Conservation (phyloP, 1,140 invertebrate species). For the Neotoxoptera formosana region DNA sequence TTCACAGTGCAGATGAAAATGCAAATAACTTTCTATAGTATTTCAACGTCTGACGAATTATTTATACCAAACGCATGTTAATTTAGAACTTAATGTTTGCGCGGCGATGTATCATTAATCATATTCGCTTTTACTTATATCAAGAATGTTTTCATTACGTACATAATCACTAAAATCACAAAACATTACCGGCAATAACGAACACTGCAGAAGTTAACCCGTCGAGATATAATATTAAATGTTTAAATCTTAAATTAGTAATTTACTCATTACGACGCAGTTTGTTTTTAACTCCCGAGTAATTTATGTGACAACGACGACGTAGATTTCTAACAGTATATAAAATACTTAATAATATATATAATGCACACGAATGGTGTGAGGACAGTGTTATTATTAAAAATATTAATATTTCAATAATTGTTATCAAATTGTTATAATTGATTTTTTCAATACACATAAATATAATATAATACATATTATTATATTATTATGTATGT, state of each 20-base stretch:
- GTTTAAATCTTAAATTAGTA: neutral
- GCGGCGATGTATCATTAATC: neutral
- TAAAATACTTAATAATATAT: no score
- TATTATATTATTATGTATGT: neutral
- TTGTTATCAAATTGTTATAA: neutral
- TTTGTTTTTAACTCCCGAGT: neutral
- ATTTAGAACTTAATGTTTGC: neutral
- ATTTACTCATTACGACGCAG: constrained; percentile 21
- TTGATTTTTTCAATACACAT: neutral
- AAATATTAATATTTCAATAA: neutral
- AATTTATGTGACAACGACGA: no score
- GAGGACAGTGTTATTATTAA: neutral
- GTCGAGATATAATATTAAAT: neutral
- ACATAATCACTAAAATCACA: neutral
- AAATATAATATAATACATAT: neutral
- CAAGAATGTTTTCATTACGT: neutral
- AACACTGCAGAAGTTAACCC: neutral
- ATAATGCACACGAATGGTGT: neutral
- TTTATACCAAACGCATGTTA: neutral
- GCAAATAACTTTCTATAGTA: neutral
- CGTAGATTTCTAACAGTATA: neutral
- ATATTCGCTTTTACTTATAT: neutral
- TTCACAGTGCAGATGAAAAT: neutral
- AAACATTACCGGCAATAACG: neutral
- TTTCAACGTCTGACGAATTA: neutral